phyloP scores from a whole-genome alignment of 2,888 invertebrate genomes.

The Rhabditoides inermis region DNA sequence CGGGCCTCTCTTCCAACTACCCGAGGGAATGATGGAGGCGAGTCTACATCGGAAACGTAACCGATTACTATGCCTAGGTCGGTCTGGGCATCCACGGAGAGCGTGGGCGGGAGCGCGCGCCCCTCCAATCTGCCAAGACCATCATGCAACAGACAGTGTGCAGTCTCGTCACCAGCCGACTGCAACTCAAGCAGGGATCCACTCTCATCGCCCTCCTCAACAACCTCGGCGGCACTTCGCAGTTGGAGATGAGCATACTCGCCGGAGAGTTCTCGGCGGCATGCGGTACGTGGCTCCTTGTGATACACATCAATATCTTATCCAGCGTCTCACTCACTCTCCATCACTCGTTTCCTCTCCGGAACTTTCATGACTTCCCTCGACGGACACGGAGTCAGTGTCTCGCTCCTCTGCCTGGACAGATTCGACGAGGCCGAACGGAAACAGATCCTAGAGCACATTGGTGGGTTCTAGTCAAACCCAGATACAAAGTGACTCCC shows the following conservation, averaged over 20 bases:
- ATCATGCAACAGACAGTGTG: constrained; percentile 55
- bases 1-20: constrained; percentile 63
- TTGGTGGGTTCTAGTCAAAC: no score
- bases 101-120: constrained; percentile 59
- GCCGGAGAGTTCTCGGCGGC: constrained; percentile 64
- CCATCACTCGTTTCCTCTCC: constrained; percentile 51
- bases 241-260: constrained; percentile 69
- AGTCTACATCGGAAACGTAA: no score
- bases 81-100: constrained; percentile 54
- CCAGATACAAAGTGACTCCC: no score
- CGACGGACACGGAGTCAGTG: constrained; percentile 70
- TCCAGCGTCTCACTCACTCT: constrained; percentile 21
- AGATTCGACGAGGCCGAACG: no score
- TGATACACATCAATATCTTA: no score
- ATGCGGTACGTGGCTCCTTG: constrained; percentile 60
- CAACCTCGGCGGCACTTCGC: constrained; percentile 70
- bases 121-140: constrained; percentile 53
- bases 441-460: no score
- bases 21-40: constrained; percentile 63
- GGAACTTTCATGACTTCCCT: constrained; percentile 63
- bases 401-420: constrained; percentile 61
- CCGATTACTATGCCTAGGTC: constrained; percentile 57
- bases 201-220: constrained; percentile 66
- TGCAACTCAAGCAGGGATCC: constrained; percentile 27
- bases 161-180: constrained; percentile 54